Conservation (phyloP, 37 sponge, comb jelly and placozoan species). For the Cladorhizidae sp. region DNA sequence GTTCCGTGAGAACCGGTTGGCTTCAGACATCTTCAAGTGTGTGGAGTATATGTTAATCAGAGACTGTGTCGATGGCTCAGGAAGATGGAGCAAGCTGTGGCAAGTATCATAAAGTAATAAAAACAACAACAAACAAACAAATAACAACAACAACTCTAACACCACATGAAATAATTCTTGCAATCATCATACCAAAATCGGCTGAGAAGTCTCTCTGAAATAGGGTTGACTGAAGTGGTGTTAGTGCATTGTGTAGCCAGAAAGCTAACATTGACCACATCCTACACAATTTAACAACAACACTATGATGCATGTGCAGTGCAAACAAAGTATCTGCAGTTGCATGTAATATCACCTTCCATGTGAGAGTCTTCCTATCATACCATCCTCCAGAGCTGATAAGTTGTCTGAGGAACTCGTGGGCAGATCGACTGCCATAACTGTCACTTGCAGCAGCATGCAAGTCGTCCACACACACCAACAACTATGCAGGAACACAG, state of each 20-base stretch:
- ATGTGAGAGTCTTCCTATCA: slow-evolving; percentile 42
- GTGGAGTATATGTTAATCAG: slow-evolving; percentile 18
- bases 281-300: not conserved
- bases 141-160: not conserved
- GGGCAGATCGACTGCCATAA: slow-evolving; percentile 50
- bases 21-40: not conserved
- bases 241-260: not conserved
- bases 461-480: slow-evolving; percentile 74
- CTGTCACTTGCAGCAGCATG: slow-evolving; percentile 50
- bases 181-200: slow-evolving; percentile 13
- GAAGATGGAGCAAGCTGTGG: slow-evolving; percentile 32
- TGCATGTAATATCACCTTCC: slow-evolving; percentile 55
- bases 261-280: slow-evolving; percentile 1
- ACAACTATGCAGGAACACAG: slow-evolving; percentile 24
- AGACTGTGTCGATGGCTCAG: slow-evolving; percentile 25
- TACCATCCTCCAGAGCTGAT: slow-evolving; percentile 57
- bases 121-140: not conserved
- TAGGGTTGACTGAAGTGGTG: not conserved
- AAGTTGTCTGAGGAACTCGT: slow-evolving; percentile 72
- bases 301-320: not conserved
- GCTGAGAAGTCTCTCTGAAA: slow-evolving; percentile 18
- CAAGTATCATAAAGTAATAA: not conserved
- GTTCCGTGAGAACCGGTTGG: slow-evolving; percentile 18
- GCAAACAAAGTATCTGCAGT: not conserved
- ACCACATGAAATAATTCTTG: not conserved